These are phyloP conservation scores for Trichoplax adhaerens DNA, from an alignment of 37 sponge, comb jelly and placozoan species.

Conservation along the genomic window DNA sequence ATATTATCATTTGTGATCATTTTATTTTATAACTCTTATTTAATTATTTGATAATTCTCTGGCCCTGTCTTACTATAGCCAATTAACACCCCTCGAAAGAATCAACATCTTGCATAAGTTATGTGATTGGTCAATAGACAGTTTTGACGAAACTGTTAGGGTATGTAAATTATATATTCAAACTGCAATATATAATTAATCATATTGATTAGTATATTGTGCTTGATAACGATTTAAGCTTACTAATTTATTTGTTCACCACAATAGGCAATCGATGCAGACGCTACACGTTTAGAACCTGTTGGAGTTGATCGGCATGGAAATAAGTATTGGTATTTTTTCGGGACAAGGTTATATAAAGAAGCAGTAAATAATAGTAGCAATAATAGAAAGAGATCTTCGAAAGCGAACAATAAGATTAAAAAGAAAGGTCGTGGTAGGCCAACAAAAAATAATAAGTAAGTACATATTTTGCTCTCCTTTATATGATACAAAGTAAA, in stretches of 20 bases:
- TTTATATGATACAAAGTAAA: too few relatives aligned
- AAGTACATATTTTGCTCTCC: too few relatives aligned
- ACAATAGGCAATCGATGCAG: constrained; percentile 31
- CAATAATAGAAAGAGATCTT: too few relatives aligned
- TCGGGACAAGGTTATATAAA: constrained; percentile 48
- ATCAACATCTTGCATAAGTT: constrained; percentile 45
- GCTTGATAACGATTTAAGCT: constrained; percentile 1
- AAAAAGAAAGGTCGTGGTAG: too few relatives aligned
- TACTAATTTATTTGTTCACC: not conserved
- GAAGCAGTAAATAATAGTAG: constrained; percentile 19
- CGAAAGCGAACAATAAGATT: too few relatives aligned
- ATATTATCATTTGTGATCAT: too few relatives aligned
- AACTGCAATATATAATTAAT: not conserved
- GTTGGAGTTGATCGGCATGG: constrained; percentile 49
- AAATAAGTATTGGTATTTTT: constrained; percentile 63
- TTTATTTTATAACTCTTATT: too few relatives aligned
- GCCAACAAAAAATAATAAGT: too few relatives aligned
- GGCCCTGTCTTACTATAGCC: constrained; percentile 9
- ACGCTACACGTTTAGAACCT: constrained; percentile 25
- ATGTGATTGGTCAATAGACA: constrained; percentile 31
- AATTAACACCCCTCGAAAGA: constrained; percentile 27
- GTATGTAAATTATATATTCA: too few relatives aligned
- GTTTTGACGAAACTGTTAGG: too few relatives aligned
- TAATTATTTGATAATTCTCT: too few relatives aligned
- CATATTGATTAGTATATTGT: not conserved